Evolutionary conservation across 2,113 vertebrate species (phyloP).

Genomic region (Leptobrachium ailaonicum): DNA sequence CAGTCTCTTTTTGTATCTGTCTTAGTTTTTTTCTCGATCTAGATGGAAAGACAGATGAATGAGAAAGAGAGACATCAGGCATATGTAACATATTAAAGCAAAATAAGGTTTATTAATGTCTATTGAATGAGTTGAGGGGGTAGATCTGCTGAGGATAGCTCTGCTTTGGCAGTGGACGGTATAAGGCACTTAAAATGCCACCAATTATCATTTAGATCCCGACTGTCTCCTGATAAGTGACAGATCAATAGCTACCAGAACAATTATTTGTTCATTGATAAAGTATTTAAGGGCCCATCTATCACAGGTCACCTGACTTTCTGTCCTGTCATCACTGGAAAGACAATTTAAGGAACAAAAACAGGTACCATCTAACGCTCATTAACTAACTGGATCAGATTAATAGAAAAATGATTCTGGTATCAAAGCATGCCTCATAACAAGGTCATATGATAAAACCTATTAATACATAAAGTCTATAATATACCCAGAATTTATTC

Average conservation of each 20-base stretch:
- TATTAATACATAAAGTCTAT: too few relatives aligned
- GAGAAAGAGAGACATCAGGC: neutral
- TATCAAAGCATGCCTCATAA: too few relatives aligned
- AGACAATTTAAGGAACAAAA: neutral
- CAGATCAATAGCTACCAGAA: slow-evolving; percentile 69
- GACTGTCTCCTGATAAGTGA: slow-evolving; percentile 62
- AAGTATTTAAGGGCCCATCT: slow-evolving; percentile 68
- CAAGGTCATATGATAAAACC: too few relatives aligned
- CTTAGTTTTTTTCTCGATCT: too few relatives aligned
- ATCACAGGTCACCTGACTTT: slow-evolving; percentile 35
- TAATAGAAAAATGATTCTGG: too few relatives aligned
- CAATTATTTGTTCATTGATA: slow-evolving; percentile 79
- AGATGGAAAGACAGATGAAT: neutral
- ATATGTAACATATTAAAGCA: neutral
- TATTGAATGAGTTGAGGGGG: too few relatives aligned
- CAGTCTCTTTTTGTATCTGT: too few relatives aligned
- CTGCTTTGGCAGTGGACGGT: neutral
- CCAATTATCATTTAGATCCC: slow-evolving; percentile 26
- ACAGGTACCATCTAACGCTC: too few relatives aligned
- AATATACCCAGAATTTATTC: too few relatives aligned
- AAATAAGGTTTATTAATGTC: too few relatives aligned
- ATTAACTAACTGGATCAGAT: too few relatives aligned
- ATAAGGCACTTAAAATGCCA: neutral
- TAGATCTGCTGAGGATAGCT: neutral
- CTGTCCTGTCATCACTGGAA: neutral